These are phyloP conservation scores for Ochropleura leucogaster DNA, from an alignment of 2,888 invertebrate genomes.

Conservation along the genomic window DNA sequence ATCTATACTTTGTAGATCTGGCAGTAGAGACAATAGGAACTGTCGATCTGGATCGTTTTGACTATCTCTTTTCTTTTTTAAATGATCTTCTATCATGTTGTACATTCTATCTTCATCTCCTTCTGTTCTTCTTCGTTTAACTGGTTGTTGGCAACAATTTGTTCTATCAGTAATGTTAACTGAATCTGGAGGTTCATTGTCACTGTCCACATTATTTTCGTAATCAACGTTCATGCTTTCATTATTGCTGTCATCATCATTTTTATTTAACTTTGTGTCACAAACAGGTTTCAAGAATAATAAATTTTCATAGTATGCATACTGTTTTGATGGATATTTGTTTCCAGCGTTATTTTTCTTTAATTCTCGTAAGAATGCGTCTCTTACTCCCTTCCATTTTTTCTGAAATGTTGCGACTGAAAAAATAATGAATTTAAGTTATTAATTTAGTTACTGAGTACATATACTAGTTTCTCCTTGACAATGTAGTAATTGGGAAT, in stretches of 20 bases:
- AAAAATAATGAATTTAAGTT: slow-evolving; percentile 1
- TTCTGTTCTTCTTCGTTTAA: slow-evolving; percentile 13
- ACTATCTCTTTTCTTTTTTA: slow-evolving; percentile 9
- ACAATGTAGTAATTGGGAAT: too few species aligned
- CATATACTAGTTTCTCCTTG: too few species aligned
- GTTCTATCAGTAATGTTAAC: slow-evolving; percentile 7
- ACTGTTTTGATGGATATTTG: neutral
- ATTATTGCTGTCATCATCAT: slow-evolving; percentile 1
- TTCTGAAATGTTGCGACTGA: slow-evolving; percentile 26
- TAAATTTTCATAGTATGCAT: slow-evolving; percentile 38
- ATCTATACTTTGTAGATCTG: slow-evolving; percentile 30
- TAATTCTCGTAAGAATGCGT: slow-evolving; percentile 35
- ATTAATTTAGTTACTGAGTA: neutral
- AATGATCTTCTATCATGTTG: slow-evolving; percentile 28
- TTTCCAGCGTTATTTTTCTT: neutral
- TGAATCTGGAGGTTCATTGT: slow-evolving; percentile 6
- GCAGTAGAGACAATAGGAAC: slow-evolving; percentile 28
- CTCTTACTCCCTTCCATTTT: slow-evolving; percentile 44
- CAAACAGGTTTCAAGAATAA: slow-evolving; percentile 30
- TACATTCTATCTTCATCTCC: slow-evolving; percentile 9
- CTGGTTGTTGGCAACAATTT: neutral
- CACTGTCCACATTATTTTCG: slow-evolving; percentile 30
- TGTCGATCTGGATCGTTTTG: slow-evolving; percentile 26
- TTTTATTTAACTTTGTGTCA: neutral
- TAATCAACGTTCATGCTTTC: neutral